Evolutionary conservation across 2,888 invertebrate species (phyloP).

Genomic region (Drosophila kokeensis): DNA sequence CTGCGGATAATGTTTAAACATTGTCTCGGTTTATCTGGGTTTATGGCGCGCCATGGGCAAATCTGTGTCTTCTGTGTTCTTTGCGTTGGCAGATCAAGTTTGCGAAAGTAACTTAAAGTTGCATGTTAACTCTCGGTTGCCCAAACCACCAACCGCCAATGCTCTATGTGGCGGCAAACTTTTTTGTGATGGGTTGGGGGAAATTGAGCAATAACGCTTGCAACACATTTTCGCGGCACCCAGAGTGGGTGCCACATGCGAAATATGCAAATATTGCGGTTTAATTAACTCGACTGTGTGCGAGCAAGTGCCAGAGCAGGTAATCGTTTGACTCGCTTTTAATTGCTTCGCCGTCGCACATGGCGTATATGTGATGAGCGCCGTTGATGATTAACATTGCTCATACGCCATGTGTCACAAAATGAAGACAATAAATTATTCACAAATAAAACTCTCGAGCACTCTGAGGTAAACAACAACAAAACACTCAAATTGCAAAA

Average conservation of each 20-base stretch:
- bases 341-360: slow-evolving; percentile 58
- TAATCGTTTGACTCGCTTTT: slow-evolving; percentile 63
- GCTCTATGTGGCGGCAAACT: slow-evolving; percentile 50
- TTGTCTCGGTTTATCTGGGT: slow-evolving; percentile 66
- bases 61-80: slow-evolving; percentile 24
- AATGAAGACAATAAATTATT: slow-evolving; percentile 55
- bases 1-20: slow-evolving; percentile 63
- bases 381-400: slow-evolving; percentile 41
- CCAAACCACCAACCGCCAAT: slow-evolving; percentile 20
- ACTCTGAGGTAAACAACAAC: slow-evolving; percentile 68
- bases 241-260: slow-evolving; percentile 41
- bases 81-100: slow-evolving; percentile 59
- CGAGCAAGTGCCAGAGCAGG: slow-evolving; percentile 32
- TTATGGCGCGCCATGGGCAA: slow-evolving; percentile 56
- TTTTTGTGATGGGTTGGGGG: slow-evolving; percentile 38
- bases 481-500: slow-evolving; percentile 60
- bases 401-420: slow-evolving; percentile 43
- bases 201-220: slow-evolving; percentile 77
- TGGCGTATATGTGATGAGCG: slow-evolving; percentile 61
- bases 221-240: slow-evolving; percentile 45
- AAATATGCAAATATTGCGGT: slow-evolving; percentile 80
- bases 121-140: slow-evolving; percentile 72
- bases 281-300: slow-evolving; percentile 70
- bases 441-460: slow-evolving; percentile 68
- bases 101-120: slow-evolving; percentile 72